phyloP scores from a whole-genome alignment of 2,888 invertebrate species.

The Amorpha juglandis region DNA sequence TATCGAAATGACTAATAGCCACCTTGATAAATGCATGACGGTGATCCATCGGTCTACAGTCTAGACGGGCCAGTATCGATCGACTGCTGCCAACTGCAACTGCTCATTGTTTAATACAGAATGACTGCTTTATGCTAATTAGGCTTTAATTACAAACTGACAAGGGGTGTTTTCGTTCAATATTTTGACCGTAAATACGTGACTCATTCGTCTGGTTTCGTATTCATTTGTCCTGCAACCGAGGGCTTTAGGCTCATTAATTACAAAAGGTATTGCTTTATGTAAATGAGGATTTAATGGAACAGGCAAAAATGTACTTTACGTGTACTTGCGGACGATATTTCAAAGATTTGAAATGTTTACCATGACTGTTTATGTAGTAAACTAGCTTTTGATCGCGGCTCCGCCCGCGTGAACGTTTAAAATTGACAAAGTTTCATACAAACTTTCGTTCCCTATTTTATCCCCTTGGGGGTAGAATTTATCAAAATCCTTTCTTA shows the following conservation, averaged over 20 bases:
- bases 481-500: no score
- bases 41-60: conserved; percentile 18
- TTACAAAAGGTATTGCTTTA: not conserved
- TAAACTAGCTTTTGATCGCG: no score
- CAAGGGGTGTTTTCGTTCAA: not conserved
- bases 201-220: not conserved
- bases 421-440: no score
- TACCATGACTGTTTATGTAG: no score
- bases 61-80: conserved; percentile 25
- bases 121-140: conserved; percentile 19
- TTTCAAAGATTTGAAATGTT: no score
- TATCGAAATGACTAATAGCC: conserved; percentile 13
- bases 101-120: conserved; percentile 4
- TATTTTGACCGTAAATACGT: not conserved
- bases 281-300: not conserved
- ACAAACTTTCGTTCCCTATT: no score
- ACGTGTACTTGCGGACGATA: no score
- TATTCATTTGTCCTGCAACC: not conserved
- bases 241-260: not conserved
- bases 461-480: no score
- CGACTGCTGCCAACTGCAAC: conserved; percentile 2
- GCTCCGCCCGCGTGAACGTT: no score
- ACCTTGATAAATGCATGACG: conserved; percentile 10
- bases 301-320: no score
- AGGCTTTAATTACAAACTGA: conserved; percentile 7